phyloP scores from a whole-genome alignment of 2,797 vertebrate species.

The Apodemus agrarius region DNA sequence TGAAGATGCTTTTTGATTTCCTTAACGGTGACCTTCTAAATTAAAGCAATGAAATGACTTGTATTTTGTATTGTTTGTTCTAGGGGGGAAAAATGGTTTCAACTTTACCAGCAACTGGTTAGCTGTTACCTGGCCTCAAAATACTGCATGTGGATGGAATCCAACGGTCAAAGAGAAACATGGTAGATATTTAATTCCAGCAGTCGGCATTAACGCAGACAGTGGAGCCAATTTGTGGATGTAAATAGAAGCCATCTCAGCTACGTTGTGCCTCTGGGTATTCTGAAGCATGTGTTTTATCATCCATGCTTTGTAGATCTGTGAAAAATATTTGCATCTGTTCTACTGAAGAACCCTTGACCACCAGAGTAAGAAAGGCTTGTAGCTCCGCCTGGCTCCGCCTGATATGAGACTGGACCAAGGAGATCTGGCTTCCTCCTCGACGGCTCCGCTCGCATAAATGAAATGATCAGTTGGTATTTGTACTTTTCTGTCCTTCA shows the following conservation, averaged over 20 bases:
- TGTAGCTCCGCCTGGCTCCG: neutral
- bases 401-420: neutral
- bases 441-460: neutral
- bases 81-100: neutral
- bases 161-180: neutral
- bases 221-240: neutral
- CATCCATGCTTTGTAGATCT: neutral
- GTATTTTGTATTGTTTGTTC: neutral
- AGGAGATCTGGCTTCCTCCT: neutral
- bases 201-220: neutral
- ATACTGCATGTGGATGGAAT: neutral
- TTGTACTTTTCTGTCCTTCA: constrained; percentile 32
- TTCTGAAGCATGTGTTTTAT: constrained; percentile 17
- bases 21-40: constrained; percentile 1
- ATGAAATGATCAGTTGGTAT: constrained; percentile 66
- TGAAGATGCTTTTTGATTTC: neutral
- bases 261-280: neutral
- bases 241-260: neutral
- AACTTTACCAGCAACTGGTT: neutral
- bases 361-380: neutral
- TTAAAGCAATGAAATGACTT: neutral
- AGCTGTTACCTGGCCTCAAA: neutral
- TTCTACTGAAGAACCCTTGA: neutral
- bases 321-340: constrained; percentile 6
- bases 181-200: neutral